Conservation (phyloP, 2,113 vertebrate species). For the Saimiri boliviensis region DNA sequence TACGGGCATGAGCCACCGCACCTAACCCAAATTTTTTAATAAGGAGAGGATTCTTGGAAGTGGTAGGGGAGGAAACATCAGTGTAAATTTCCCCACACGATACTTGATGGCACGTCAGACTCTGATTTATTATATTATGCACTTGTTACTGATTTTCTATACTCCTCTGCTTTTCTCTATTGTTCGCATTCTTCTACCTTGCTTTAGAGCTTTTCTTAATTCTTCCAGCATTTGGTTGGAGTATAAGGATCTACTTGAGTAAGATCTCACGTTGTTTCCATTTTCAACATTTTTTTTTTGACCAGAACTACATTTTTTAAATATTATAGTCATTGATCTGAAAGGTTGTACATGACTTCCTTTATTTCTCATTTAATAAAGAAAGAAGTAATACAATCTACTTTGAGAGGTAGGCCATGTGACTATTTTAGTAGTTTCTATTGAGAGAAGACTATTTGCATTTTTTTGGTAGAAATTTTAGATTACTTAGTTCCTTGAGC, state of each 20-base stretch:
- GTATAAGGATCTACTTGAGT: neutral
- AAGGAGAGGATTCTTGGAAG: neutral
- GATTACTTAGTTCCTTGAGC: constrained; percentile 25
- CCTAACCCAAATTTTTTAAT: too few relatives aligned
- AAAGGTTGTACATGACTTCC: neutral
- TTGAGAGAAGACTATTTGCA: neutral
- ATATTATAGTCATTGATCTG: constrained; percentile 10
- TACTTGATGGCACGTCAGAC: too few relatives aligned
- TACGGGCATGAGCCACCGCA: too few relatives aligned
- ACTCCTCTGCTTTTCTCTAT: neutral
- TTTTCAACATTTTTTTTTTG: neutral
- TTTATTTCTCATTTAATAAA: constrained; percentile 46
- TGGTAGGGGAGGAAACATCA: neutral
- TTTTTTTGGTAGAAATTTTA: constrained; percentile 14
- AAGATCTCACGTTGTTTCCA: neutral
- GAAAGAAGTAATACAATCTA: constrained; percentile 4
- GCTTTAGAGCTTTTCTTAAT: neutral
- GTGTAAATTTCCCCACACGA: neutral
- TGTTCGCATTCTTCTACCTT: neutral
- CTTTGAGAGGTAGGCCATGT: neutral
- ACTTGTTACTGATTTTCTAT: neutral
- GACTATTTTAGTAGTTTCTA: constrained; percentile 25
- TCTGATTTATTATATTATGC: neutral
- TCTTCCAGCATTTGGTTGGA: neutral
- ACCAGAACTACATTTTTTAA: neutral